Conservation (phyloP, 2,797 vertebrate species). For the Clamator glandarius region DNA sequence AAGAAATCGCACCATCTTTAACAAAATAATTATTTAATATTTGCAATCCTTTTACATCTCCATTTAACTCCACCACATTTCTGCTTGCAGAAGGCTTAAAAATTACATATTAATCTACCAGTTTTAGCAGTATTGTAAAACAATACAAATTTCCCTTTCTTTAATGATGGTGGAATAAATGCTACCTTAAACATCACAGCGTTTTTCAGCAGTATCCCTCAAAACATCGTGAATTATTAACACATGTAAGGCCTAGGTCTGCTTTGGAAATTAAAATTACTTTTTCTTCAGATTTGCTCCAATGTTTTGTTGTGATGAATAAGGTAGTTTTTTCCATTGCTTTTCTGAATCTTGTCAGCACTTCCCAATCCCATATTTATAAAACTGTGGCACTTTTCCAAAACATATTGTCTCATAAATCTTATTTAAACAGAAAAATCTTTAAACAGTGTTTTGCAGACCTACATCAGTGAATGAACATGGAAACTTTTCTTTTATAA, state of each 20-base stretch:
- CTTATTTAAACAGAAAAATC: conserved; percentile 22
- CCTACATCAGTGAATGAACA: conserved; percentile 49
- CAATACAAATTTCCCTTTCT: background rate
- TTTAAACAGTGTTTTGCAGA: conserved; percentile 35
- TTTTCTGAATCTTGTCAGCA: conserved; percentile 15
- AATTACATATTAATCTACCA: background rate
- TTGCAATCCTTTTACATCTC: background rate
- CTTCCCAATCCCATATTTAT: background rate
- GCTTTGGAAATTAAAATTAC: background rate
- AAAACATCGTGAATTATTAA: background rate
- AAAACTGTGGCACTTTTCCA: conserved; percentile 36
- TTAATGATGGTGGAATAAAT: background rate
- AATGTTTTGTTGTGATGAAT: conserved; percentile 2
- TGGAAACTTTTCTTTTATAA: conserved; percentile 58
- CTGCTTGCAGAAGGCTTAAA: background rate
- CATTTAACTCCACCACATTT: background rate
- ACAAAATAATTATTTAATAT: background rate
- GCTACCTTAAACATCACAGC: background rate
- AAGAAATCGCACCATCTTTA: background rate
- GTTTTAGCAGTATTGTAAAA: background rate
- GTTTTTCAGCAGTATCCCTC: background rate
- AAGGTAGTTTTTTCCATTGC: conserved; percentile 2
- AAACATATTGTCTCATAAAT: conserved; percentile 54
- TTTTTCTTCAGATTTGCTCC: conserved; percentile 1
- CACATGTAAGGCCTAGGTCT: background rate